Percentiles rank a stretch among this genome's conserved stretches.
Evolutionary conservation across 1,140 invertebrate species (phyloP).

Genomic region (Diachasma alloeum): DNA sequence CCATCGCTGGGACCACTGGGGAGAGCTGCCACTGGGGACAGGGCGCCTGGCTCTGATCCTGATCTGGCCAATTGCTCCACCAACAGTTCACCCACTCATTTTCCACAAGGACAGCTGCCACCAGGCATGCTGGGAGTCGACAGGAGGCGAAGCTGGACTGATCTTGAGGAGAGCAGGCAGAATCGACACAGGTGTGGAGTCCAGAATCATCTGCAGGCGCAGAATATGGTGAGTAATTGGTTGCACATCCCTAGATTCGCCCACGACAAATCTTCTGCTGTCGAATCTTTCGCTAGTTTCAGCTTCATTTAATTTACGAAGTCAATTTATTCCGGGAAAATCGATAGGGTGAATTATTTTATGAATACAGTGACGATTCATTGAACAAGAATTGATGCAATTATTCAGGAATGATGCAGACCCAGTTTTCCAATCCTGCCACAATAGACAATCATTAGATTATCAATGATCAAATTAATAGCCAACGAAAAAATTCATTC

Average conservation of each 20-base stretch:
- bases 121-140: slow-evolving; percentile 56
- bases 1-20: slow-evolving; percentile 69
- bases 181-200: slow-evolving; percentile 53
- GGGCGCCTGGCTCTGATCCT: slow-evolving; percentile 63
- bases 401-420: not conserved
- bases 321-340: too few relatives aligned
- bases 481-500: too few relatives aligned
- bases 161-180: slow-evolving; percentile 70
- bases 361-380: too few relatives aligned
- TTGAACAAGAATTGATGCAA: too few relatives aligned
- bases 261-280: too few relatives aligned
- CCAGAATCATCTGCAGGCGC: slow-evolving; percentile 59
- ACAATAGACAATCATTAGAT: not conserved
- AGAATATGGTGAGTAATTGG: slow-evolving; percentile 59
- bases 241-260: too few relatives aligned
- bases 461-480: too few relatives aligned
- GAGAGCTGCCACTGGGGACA: slow-evolving; percentile 39
- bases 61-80: slow-evolving; percentile 62
- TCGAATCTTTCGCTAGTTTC: too few relatives aligned
- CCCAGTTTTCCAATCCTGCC: not conserved
- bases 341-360: too few relatives aligned
- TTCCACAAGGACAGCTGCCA: slow-evolving; percentile 47
- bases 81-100: slow-evolving; percentile 66
- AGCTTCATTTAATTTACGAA: too few relatives aligned
- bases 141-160: slow-evolving; percentile 82